Conservation (phyloP, 2,888 invertebrate species). For the Chouioia cunea region DNA sequence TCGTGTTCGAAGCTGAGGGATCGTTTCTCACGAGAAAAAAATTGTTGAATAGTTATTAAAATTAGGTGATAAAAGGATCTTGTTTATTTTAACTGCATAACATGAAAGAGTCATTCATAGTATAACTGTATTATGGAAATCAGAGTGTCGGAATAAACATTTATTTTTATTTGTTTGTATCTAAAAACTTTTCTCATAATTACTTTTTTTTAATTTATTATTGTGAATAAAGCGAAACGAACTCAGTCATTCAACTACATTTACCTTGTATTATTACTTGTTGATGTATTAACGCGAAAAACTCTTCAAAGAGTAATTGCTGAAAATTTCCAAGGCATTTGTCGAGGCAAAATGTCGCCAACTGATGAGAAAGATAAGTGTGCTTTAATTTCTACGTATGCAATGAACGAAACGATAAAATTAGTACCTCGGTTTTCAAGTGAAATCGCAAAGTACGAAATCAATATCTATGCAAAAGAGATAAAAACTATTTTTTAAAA, state of each 20-base stretch:
- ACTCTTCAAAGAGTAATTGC: conserved; percentile 16
- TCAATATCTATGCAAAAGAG: not conserved
- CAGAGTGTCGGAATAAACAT: no score
- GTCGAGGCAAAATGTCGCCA: conserved; percentile 51
- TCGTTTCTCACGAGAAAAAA: conserved; percentile 18
- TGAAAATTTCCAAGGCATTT: conserved; percentile 10
- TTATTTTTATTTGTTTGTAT: no score
- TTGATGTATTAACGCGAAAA: conserved; percentile 3
- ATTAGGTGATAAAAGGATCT: not conserved
- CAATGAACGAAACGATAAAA: not conserved
- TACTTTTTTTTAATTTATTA: no score
- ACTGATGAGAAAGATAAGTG: conserved; percentile 62
- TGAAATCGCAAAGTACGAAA: conserved; percentile 25
- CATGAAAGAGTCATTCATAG: no score
- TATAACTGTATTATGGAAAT: no score
- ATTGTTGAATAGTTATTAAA: not conserved
- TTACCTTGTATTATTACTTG: conserved; percentile 1
- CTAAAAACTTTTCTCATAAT: no score
- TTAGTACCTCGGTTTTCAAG: conserved; percentile 51
- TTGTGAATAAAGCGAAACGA: not conserved
- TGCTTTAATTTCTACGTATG: conserved; percentile 41
- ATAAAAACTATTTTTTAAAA: conserved; percentile 11
- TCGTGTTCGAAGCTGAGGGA: conserved; percentile 21
- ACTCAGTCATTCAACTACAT: conserved; percentile 8
- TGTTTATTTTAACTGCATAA: not conserved